Base-by-base conservation (phyloP, 1,140 invertebrate species). In the Araneus ventricosus region DNA sequence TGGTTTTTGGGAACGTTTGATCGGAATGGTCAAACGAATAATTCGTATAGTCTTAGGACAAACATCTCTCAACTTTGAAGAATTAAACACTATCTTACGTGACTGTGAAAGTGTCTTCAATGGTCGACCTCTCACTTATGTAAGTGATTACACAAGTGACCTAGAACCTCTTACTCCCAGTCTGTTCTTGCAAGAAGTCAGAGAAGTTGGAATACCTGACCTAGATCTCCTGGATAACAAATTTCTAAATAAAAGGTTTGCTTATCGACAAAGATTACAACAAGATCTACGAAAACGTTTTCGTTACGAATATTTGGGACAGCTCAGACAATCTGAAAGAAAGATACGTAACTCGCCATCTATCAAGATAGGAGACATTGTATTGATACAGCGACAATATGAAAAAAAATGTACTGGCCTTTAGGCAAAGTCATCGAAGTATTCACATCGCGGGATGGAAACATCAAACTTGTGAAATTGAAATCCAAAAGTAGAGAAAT, bases 141-240 rank as follows among this genome's bases (percentile, higher is more conserved):
- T 94, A 10, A 87, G 80, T 24, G 88, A 88, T n/a, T n/a, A n/a
- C n/a, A n/a, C n/a, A n/a, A n/a, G n/a, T 39, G 90, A 94, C 63
- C 39, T 94, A 39, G 52, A 27, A 10, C 84, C 91, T 52, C 10
- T 93, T 17, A 80, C 39, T 14, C 88, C 88, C 14, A 22, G 20
- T 27, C n/a, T 4, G 22, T 89, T 89, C 30, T 30, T 89, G 2
- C 61, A 45, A 22, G 88, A 61, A 10, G 41, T 87, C 14, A 59
- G n/a, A 87, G n/a, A n/a, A n/a, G n/a, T n/a, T n/a, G n/a, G n/a
- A n/a, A n/a, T n/a, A n/a, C n/a, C n/a, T n/a, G n/a, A 59, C 22
- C 0, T 61, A 1, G 27, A 87, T 27, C 14, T 87, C 22, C 1
- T 87, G 0, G 52, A 87, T 30, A 45, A 8, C 10, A 45, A 45